Evolutionary conservation across 2,797 vertebrate genomes (phyloP), one percentile per base, ranked within the genome.

Genomic region (Parotocinclus haroldoi): DNA sequence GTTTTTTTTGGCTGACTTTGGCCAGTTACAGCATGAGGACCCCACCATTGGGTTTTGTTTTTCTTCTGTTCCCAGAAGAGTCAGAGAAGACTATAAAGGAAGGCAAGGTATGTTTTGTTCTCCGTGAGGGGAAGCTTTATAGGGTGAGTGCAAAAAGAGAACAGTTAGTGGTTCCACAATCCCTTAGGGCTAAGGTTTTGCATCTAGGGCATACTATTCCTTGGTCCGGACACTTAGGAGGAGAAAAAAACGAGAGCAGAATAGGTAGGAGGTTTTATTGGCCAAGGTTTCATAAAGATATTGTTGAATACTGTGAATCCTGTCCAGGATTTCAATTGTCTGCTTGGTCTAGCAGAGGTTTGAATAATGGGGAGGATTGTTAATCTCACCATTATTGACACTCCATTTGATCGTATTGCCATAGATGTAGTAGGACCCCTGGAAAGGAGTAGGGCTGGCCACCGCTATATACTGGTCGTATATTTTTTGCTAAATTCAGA

Each of bases 341-440:
- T 14, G 11, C 49, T 40, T 40, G 38, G 5, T 40, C 38, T 5
- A 40, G 38, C 38, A 5, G 5, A 40, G 5, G 5, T 40, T 5
- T 9, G 9, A n/a, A n/a, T n/a, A 40, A n/a, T n/a, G n/a, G n/a
- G n/a, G n/a, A n/a, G n/a, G n/a, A n/a, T n/a, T n/a, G n/a, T n/a
- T n/a, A 40, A 40, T 40, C 9, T 40, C 5, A 5, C 38, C 9
- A 9, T 40, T 5, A 40, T 40, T 40, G 38, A 40, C 5, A 9
- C 9, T 5, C 38, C 38, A 40, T 68, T 72, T 57, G 37, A 63
- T 44, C 4, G 58, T 7, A 67, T 69, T 9, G 50, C 10, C 6
- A 48, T 73, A 10, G 57, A 74, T 27, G 55, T 73, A 27, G 66
- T 69, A 9, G 61, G 60, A 0, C 60, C 66, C 13, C 12, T 73